These are phyloP conservation scores for Graphium colonna DNA, from an alignment of 2,888 invertebrate species.

Conservation along the genomic window DNA sequence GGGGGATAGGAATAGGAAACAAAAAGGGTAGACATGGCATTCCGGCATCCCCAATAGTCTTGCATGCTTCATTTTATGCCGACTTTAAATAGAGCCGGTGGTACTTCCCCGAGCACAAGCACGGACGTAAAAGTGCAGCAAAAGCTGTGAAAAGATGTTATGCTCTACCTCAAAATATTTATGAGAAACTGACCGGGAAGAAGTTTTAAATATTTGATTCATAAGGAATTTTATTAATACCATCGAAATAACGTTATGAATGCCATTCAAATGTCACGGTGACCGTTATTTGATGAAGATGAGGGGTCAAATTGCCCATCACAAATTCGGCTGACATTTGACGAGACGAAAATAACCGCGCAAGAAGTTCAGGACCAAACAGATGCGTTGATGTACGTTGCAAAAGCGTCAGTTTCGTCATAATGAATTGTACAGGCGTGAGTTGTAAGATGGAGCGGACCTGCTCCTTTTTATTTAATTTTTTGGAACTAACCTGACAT, in stretches of 20 bases:
- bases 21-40: too few relatives aligned
- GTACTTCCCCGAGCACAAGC: too few relatives aligned
- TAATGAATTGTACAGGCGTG: background rate
- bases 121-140: too few relatives aligned
- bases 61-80: too few relatives aligned
- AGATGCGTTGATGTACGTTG: slow-evolving; percentile 5
- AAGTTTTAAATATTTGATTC: background rate
- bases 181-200: background rate
- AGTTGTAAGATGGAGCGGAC: background rate
- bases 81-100: too few relatives aligned
- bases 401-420: slow-evolving; percentile 10
- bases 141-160: too few relatives aligned
- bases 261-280: slow-evolving; percentile 2
- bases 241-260: background rate
- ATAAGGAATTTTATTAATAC: background rate
- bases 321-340: slow-evolving; percentile 2
- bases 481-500: too few relatives aligned
- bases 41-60: too few relatives aligned
- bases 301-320: background rate
- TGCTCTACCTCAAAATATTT: too few relatives aligned
- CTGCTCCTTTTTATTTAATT: too few relatives aligned
- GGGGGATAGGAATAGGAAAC: too few relatives aligned
- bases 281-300: background rate
- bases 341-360: slow-evolving; percentile 11
- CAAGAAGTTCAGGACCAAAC: slow-evolving; percentile 9